phyloP scores from a whole-genome alignment of 2,797 vertebrate species.

The Triplophysa yarkandensis region DNA sequence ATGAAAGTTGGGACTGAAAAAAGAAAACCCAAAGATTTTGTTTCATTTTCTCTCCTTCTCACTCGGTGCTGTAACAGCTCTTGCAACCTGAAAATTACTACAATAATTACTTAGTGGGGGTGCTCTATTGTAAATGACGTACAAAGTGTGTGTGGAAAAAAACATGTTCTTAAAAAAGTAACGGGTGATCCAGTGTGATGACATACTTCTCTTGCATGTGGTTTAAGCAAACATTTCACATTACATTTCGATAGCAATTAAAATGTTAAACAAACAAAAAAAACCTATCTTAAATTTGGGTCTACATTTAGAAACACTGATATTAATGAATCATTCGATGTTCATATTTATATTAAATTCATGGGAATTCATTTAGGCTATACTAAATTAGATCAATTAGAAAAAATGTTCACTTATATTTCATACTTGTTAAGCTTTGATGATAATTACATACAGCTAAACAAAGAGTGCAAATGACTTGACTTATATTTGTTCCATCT shows the following conservation, averaged over 20 bases:
- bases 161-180: conserved; percentile 43
- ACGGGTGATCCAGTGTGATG: background rate
- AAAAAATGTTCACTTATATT: background rate
- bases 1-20: conserved; percentile 41
- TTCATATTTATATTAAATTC: background rate
- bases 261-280: background rate
- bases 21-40: conserved; percentile 48
- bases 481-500: conserved; percentile 2
- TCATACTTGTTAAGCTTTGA: background rate
- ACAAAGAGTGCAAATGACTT: conserved; percentile 1
- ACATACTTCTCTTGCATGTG: background rate
- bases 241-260: background rate
- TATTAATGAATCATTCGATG: background rate
- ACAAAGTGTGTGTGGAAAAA: conserved; percentile 51
- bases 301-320: background rate
- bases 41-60: conserved; percentile 30
- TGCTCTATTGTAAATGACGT: conserved; percentile 45
- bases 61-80: conserved; percentile 46
- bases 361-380: background rate
- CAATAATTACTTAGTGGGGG: conserved; percentile 59
- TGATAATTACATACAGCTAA: conserved; percentile 1
- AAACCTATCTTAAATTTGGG: background rate
- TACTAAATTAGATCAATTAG: background rate
- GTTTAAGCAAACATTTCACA: background rate
- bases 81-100: conserved; percentile 56